phyloP scores from a whole-genome alignment of 1,140 invertebrate species.

The Arion vulgaris region DNA sequence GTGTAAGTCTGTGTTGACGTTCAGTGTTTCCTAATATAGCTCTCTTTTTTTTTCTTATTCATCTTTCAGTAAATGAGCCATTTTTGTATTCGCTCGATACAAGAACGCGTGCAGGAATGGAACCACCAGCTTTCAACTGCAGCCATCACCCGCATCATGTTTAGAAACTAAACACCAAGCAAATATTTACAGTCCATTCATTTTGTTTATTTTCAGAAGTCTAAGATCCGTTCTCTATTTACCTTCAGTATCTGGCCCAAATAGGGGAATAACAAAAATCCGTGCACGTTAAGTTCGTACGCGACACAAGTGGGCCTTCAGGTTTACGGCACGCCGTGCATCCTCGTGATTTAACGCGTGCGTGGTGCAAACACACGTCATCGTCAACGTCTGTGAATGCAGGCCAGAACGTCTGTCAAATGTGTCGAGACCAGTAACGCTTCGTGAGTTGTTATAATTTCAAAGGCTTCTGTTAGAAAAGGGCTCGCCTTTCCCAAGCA shows the following conservation, averaged over 20 bases:
- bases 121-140: background rate
- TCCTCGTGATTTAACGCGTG: background rate
- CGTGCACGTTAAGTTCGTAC: no score
- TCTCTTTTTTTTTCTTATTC: no score
- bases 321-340: background rate
- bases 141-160: background rate
- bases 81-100: background rate
- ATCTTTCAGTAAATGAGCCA: no score
- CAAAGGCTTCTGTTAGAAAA: background rate
- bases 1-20: no score
- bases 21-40: no score
- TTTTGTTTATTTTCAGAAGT: background rate
- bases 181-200: background rate
- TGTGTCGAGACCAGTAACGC: background rate
- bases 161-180: background rate
- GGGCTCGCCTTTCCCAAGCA: background rate
- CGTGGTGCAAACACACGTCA: constrained; percentile 1
- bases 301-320: background rate
- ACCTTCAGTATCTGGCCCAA: background rate
- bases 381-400: background rate
- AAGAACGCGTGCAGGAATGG: background rate
- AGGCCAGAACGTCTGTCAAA: background rate
- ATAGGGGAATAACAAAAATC: background rate
- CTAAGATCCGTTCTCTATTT: background rate
- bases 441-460: background rate